phyloP scores from a whole-genome alignment of 2,888 invertebrate species.

The Andrena minutula region DNA sequence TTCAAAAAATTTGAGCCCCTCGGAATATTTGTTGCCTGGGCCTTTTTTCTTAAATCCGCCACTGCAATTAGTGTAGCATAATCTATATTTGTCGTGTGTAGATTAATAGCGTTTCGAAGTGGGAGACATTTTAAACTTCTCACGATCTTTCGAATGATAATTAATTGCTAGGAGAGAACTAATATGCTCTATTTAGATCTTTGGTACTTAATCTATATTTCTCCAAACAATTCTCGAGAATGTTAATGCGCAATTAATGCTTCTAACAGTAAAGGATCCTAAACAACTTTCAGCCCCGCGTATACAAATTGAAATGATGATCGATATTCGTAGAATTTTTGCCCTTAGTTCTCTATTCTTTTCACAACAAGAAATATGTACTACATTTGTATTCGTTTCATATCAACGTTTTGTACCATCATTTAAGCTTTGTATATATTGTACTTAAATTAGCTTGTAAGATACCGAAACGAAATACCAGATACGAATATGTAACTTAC shows the following conservation, averaged over 20 bases:
- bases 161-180: background rate
- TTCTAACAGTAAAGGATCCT: background rate
- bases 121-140: slow-evolving; percentile 1
- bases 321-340: background rate
- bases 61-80: background rate
- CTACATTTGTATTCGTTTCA: slow-evolving; percentile 22
- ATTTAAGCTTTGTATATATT: slow-evolving; percentile 72
- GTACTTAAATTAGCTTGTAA: slow-evolving; percentile 68
- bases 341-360: slow-evolving; percentile 9
- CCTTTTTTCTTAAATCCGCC: no score
- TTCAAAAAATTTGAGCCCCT: no score
- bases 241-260: background rate
- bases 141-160: background rate
- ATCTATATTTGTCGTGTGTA: slow-evolving; percentile 11
- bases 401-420: slow-evolving; percentile 52
- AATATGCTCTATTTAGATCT: background rate
- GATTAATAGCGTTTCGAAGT: background rate
- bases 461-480: slow-evolving; percentile 12
- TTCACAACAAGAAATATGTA: background rate
- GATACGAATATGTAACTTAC: slow-evolving; percentile 31
- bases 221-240: background rate
- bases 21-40: no score
- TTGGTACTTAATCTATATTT: slow-evolving; percentile 15
- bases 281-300: background rate
- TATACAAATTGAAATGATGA: background rate